phyloP scores from a whole-genome alignment of 2,797 vertebrate species.

The Eupleurogrammus muticus region DNA sequence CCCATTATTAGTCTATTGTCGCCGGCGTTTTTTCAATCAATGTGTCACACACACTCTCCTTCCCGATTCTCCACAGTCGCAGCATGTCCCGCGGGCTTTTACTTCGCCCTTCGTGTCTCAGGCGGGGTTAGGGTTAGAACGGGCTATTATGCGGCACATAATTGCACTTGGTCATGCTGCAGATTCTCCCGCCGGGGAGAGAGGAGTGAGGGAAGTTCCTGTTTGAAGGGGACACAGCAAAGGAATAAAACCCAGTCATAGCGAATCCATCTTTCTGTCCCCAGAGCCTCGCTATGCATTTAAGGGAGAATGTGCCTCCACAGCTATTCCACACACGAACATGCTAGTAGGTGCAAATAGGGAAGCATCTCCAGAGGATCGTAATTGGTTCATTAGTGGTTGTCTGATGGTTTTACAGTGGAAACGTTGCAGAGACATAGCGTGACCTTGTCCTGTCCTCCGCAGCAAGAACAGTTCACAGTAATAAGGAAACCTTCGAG shows the following conservation, averaged over 20 bases:
- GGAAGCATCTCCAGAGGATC: constrained; percentile 42
- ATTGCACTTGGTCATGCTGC: constrained; percentile 78
- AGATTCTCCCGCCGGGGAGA: constrained; percentile 42
- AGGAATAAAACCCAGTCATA: constrained; percentile 69
- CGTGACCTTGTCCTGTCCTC: too few species aligned
- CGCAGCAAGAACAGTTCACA: too few species aligned
- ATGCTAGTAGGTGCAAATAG: constrained; percentile 49
- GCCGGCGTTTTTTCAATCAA: constrained; percentile 69
- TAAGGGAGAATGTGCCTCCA: constrained; percentile 50
- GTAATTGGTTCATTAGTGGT: constrained; percentile 72
- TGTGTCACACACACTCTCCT: constrained; percentile 73
- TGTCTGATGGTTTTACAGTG: constrained; percentile 45
- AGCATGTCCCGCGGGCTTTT: constrained; percentile 68
- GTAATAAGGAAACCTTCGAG: too few species aligned
- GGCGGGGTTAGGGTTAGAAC: constrained; percentile 41
- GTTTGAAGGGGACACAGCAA: constrained; percentile 70
- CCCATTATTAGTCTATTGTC: constrained; percentile 79
- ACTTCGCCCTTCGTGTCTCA: constrained; percentile 68
- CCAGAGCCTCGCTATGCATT: constrained; percentile 67
- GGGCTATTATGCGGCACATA: constrained; percentile 50
- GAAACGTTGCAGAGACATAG: constrained; percentile 30
- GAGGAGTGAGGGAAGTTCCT: constrained; percentile 50
- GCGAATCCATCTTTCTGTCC: constrained; percentile 75
- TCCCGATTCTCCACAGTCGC: constrained; percentile 74
- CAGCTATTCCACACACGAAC: constrained; percentile 51